phyloP scores from a whole-genome alignment of 2,113 vertebrate species.

The Rhinopomastus cyanomelas region DNA sequence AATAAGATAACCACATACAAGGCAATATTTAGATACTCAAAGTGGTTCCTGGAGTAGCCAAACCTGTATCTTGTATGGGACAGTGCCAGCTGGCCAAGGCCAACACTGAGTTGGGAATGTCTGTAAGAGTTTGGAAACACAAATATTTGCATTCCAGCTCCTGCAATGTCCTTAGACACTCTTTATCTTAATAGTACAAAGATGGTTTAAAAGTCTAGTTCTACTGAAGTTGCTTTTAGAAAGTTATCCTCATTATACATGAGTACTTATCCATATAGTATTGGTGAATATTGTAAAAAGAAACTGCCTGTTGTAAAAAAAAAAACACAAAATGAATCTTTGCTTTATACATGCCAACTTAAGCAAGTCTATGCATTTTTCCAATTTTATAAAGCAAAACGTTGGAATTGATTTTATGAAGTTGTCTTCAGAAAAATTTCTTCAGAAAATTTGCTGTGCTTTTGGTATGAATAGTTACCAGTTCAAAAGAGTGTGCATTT shows the following conservation, averaged over 20 bases:
- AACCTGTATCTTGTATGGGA: neutral
- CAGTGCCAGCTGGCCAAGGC: neutral
- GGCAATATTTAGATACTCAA: neutral
- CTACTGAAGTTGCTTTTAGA: neutral
- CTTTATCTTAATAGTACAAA: neutral
- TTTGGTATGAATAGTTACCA: neutral
- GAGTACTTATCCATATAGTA: neutral
- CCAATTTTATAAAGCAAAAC: neutral
- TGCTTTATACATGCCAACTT: neutral
- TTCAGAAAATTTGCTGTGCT: neutral
- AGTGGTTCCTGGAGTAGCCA: neutral
- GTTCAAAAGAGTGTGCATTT: accelerated
- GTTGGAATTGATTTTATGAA: neutral
- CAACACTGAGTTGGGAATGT: neutral
- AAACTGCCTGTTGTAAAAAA: neutral
- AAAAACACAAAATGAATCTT: neutral
- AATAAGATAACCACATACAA: neutral
- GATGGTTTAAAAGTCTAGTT: neutral
- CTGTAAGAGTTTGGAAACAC: neutral
- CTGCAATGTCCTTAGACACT: neutral
- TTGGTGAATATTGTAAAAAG: neutral
- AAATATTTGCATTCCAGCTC: neutral
- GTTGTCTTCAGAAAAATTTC: neutral
- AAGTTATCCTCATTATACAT: neutral
- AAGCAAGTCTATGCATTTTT: neutral